These are phyloP conservation scores for Pecten maximus DNA, from an alignment of 2,888 invertebrate species.

Conservation along the genomic window DNA sequence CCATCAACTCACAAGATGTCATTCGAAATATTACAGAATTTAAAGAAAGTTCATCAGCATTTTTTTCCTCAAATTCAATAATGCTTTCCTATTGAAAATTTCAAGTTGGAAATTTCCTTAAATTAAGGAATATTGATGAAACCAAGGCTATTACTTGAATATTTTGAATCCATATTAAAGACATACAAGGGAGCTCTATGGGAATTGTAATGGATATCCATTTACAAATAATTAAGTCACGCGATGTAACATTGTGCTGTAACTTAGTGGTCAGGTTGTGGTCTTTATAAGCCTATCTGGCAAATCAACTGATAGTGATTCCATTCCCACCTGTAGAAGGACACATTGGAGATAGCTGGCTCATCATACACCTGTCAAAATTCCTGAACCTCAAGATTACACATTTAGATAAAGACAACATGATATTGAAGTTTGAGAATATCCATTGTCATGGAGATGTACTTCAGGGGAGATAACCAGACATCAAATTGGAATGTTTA, in stretches of 20 bases:
- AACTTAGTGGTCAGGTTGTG: not conserved
- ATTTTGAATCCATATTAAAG: no score
- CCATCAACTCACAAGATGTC: no score
- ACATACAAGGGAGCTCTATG: no score
- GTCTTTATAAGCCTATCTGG: not conserved
- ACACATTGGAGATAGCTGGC: not conserved
- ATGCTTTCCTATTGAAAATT: no score
- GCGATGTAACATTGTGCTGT: not conserved
- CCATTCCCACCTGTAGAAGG: not conserved
- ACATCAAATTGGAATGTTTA: not conserved
- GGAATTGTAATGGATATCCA: no score
- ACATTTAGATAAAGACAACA: not conserved
- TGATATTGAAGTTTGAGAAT: not conserved
- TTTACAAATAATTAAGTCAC: not conserved
- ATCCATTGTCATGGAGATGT: not conserved
- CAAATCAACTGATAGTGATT: not conserved
- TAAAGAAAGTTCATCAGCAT: no score
- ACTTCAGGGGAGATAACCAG: conserved; percentile 17
- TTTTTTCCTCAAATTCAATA: no score
- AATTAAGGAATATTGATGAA: no score
- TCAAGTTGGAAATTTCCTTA: no score
- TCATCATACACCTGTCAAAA: conserved; percentile 25
- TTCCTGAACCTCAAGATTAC: conserved; percentile 13
- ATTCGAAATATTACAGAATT: no score
- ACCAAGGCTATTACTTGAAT: no score